phyloP scores from a whole-genome alignment of 2,113 vertebrate species.

The Entelurus aequoreus region DNA sequence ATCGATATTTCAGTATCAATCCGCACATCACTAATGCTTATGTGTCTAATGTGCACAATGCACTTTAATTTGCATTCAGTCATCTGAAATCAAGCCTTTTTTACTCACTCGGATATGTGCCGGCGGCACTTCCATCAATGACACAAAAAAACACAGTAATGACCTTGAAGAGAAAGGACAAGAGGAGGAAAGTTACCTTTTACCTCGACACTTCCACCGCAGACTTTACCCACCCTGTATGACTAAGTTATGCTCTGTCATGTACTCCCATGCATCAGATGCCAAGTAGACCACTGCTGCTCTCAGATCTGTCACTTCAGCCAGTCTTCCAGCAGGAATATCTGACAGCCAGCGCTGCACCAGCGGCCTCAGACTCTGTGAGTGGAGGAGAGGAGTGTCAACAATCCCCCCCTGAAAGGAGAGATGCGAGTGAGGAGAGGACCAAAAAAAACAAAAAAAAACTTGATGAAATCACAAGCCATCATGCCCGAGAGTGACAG shows the following conservation, averaged over 20 bases:
- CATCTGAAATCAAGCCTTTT: constrained; percentile 48
- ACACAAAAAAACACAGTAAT: constrained; percentile 11
- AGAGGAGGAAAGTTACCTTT: constrained; percentile 39
- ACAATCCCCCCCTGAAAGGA: constrained; percentile 78
- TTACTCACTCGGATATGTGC: constrained; percentile 1
- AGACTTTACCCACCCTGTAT: constrained; percentile 84
- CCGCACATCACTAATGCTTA: no score
- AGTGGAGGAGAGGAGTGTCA: constrained; percentile 82
- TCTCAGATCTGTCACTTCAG: constrained; percentile 81
- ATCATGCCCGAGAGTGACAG: constrained; percentile 70
- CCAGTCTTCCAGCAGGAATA: constrained; percentile 81
- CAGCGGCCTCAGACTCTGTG: constrained; percentile 74
- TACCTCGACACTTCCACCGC: constrained; percentile 61
- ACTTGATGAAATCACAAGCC: constrained; percentile 57
- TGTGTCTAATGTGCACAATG: no score
- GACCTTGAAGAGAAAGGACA: neutral
- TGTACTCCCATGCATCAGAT: constrained; percentile 79
- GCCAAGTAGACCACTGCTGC: constrained; percentile 80
- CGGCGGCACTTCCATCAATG: constrained; percentile 1
- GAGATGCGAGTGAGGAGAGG: constrained; percentile 25
- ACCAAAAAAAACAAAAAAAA: constrained; percentile 9
- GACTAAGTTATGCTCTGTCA: constrained; percentile 90
- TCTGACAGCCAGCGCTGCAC: constrained; percentile 77
- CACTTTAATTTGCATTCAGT: neutral
- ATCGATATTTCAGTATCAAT: no score